Percentiles rank a stretch among this genome's conserved stretches.
Evolutionary conservation across 2,797 vertebrate genomes (phyloP).

Genomic region (Semaprochilodus insignis): DNA sequence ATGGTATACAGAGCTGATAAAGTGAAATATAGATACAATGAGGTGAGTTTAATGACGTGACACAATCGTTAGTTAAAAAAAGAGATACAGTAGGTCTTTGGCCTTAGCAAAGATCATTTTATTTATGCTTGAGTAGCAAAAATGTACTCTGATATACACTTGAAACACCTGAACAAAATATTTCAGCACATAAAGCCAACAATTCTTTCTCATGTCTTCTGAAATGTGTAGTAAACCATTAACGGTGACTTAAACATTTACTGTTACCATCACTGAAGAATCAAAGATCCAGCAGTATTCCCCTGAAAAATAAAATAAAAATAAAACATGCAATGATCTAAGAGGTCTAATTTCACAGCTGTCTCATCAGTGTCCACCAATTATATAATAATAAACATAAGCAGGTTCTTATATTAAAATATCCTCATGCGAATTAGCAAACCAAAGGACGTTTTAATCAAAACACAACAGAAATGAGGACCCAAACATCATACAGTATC

Average conservation of each 20-base stretch:
- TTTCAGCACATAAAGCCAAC: slow-evolving; percentile 71
- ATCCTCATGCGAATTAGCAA: slow-evolving; percentile 77
- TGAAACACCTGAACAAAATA: slow-evolving; percentile 71
- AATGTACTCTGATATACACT: slow-evolving; percentile 74
- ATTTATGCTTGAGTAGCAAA: slow-evolving; percentile 80
- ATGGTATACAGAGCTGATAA: no score
- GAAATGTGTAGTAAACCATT: slow-evolving; percentile 64
- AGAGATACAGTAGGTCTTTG: slow-evolving; percentile 49
- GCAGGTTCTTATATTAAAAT: slow-evolving; percentile 72
- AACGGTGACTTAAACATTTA: slow-evolving; percentile 57
- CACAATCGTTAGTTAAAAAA: not conserved
- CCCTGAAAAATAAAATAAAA: slow-evolving; percentile 50
- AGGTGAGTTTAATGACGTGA: no score
- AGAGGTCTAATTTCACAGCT: slow-evolving; percentile 66
- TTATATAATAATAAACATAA: slow-evolving; percentile 68
- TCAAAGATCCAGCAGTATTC: slow-evolving; percentile 63
- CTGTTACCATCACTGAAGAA: slow-evolving; percentile 45
- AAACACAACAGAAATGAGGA: slow-evolving; percentile 70
- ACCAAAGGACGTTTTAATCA: slow-evolving; percentile 60
- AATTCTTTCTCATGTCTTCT: slow-evolving; percentile 63
- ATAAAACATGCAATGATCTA: slow-evolving; percentile 69
- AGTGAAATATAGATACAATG: no score
- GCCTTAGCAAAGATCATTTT: slow-evolving; percentile 78
- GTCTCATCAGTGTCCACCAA: slow-evolving; percentile 67
- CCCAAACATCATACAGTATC: slow-evolving; percentile 69